A percentile compares a stretch with the other conserved stretches of the same genome.
Conservation (phyloP, 2,888 invertebrate species). For the Chymomyza procnemis region DNA sequence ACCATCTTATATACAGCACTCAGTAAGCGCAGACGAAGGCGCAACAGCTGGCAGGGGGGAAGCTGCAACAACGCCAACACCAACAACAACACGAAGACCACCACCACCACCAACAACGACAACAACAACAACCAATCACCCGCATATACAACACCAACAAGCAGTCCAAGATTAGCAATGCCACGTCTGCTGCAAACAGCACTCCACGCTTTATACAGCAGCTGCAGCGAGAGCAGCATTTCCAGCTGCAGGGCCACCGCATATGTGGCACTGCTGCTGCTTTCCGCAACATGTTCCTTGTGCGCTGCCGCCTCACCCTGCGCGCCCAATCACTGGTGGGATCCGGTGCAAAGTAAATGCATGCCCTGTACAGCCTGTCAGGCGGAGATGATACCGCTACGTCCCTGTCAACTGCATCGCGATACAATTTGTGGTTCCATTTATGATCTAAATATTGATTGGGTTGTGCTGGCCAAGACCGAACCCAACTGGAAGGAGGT, state of each 20-base stretch:
- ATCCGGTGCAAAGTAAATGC: conserved; percentile 83
- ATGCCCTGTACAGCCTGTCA: conserved; percentile 85
- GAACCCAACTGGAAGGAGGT: conserved; percentile 79
- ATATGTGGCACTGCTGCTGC: conserved; percentile 61
- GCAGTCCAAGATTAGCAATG: not conserved
- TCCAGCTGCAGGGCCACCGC: conserved; percentile 33
- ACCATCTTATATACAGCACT: conserved; percentile 19
- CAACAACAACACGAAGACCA: conserved; percentile 26
- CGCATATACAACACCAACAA: conserved; percentile 26
- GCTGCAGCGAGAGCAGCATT: conserved; percentile 11
- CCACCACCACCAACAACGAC: conserved; percentile 6
- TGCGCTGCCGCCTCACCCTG: conserved; percentile 74
- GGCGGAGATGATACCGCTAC: conserved; percentile 83
- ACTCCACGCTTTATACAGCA: conserved; percentile 16
- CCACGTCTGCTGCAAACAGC: conserved; percentile 5
- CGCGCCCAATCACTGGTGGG: conserved; percentile 85
- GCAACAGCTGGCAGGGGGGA: not conserved
- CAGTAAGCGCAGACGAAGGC: conserved; percentile 13
- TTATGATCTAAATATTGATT: conserved; percentile 83
- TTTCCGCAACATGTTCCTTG: conserved; percentile 75
- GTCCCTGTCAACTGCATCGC: conserved; percentile 86
- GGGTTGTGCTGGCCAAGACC: conserved; percentile 80
- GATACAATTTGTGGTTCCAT: conserved; percentile 87
- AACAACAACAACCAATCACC: conserved; percentile 21
- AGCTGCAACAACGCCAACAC: conserved; percentile 18